Base-by-base conservation (phyloP, 1,140 invertebrate genomes). In the Drosophila sucinea region DNA sequence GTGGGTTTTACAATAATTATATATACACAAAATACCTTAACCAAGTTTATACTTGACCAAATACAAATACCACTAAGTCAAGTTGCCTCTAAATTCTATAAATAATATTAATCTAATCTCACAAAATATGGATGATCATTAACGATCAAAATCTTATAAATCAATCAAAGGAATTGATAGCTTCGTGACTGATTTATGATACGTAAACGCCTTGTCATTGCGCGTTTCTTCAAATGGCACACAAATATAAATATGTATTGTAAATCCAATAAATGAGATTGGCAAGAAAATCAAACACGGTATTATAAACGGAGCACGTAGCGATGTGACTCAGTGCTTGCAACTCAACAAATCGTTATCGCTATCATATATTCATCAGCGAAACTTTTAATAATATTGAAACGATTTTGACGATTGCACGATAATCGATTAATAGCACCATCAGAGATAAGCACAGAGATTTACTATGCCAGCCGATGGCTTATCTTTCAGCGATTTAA, bases 141-240 rank as follows among this genome's bases (percentile, higher is more conserved):
- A 41, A 68, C 77, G 70, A 78, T 85, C 73, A 72, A 81, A 85
- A 64, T 38, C 61, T 70, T 61, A 35, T 85, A 85, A 85, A 85
- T 85, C 82, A 85, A 85, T 85, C 82, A 85, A 65, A 47, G 7
- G 32, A 71, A 56, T 81, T 78, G 81, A 87, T 87, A 86, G 83
- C 71, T 77, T 7, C 29, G n/a, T 76, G 83, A 86, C 64, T 77
- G 71, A 87, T 86, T 85, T 86, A 86, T 55, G 71, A 78, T 60
- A 57, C 32, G 33, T 7, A 41, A 30, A 69, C 57, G n/a, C 60
- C 61, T 54, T 74, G 61, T 73, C 66, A 51, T 61, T 30, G 11
- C 33, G 30, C 55, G 47, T 77, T 65, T 58, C 60, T 11, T 40
- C 35, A 38, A 70, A 62, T 27, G 6, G 3, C 4, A 51, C 27